These are phyloP conservation scores for Poecilus cupreus DNA, from an alignment of 2,888 invertebrate genomes.

Conservation along the genomic window DNA sequence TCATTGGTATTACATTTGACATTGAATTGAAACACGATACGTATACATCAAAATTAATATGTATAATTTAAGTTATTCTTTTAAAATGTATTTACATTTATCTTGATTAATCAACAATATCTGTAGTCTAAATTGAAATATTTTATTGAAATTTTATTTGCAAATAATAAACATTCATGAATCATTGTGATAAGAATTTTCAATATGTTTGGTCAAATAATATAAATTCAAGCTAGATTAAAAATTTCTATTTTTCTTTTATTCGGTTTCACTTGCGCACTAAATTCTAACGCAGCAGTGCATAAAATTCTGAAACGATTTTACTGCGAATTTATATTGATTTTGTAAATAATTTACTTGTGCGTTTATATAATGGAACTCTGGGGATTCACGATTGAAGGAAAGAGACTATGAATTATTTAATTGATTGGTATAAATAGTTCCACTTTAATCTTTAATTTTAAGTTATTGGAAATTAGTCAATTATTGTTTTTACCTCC, in stretches of 20 bases:
- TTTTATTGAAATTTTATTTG: too few species aligned
- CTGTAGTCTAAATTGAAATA: too few species aligned
- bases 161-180: neutral
- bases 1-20: neutral
- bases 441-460: neutral
- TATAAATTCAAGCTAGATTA: neutral
- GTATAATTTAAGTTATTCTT: neutral
- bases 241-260: constrained; percentile 24
- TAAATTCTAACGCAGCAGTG: neutral
- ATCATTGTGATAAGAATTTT: neutral
- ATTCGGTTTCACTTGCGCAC: constrained; percentile 5
- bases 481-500: neutral
- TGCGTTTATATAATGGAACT: neutral
- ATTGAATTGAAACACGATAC: neutral
- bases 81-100: too few species aligned
- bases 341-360: neutral
- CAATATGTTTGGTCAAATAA: neutral
- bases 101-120: too few species aligned
- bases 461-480: neutral
- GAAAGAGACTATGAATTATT: neutral
- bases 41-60: too few species aligned
- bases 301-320: neutral
- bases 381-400: neutral
- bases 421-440: neutral
- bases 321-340: neutral